Conservation (phyloP, 2,113 vertebrate species). For the Spilogale gracilis region DNA sequence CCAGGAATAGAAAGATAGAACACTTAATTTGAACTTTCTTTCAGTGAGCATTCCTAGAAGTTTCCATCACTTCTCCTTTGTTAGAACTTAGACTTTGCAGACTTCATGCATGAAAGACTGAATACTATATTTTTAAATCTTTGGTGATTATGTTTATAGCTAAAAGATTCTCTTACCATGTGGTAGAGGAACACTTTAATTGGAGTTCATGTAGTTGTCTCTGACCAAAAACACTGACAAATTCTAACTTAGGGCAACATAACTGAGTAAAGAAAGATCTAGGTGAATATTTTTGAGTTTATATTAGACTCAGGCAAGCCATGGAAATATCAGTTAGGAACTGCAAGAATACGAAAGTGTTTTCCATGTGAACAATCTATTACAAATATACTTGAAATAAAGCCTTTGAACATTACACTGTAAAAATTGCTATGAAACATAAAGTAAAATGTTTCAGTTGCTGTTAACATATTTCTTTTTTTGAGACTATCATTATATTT, state of each 20-base stretch:
- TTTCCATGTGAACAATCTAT: neutral
- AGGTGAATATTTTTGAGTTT: neutral
- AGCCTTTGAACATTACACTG: neutral
- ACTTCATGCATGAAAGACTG: neutral
- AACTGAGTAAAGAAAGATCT: neutral
- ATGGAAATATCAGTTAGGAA: neutral
- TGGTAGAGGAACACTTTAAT: neutral
- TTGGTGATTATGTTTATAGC: neutral
- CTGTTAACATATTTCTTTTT: neutral
- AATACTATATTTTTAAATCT: neutral
- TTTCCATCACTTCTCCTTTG: neutral
- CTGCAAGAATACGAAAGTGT: neutral
- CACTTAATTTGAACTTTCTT: neutral
- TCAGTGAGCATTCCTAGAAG: neutral
- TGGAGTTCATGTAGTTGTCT: neutral
- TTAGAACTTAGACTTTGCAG: neutral
- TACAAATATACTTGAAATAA: neutral
- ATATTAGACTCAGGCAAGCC: neutral
- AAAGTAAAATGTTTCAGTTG: neutral
- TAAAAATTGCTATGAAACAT: neutral
- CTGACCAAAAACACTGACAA: neutral
- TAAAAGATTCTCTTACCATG: neutral
- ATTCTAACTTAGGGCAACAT: neutral
- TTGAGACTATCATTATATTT: neutral
- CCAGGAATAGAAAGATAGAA: neutral